These are phyloP conservation scores for Microcebus murinus DNA, from an alignment of 2,113 vertebrate genomes.

Conservation along the genomic window DNA sequence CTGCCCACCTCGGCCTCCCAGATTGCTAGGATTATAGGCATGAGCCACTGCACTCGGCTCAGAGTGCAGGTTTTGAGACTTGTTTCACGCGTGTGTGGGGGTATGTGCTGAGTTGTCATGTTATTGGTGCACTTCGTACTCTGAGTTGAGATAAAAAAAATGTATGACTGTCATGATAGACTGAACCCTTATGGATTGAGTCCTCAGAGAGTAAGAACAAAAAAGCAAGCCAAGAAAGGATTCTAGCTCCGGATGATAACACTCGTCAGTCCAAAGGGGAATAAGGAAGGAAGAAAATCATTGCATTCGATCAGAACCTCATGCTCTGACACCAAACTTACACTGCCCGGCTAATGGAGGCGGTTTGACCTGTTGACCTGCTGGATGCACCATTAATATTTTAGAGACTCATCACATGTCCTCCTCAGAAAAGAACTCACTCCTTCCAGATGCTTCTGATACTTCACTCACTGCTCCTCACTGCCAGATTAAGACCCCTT, in stretches of 20 bases:
- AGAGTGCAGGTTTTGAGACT: not conserved
- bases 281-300: not conserved
- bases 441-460: not conserved
- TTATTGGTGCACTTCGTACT: not conserved
- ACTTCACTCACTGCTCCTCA: not conserved
- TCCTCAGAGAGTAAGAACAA: not conserved
- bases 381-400: not conserved
- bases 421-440: not conserved
- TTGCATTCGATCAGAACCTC: not conserved
- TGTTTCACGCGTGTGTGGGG: not conserved
- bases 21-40: too few species aligned
- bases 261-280: not conserved
- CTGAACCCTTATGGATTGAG: not conserved
- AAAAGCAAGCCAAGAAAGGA: not conserved
- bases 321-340: not conserved
- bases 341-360: not conserved
- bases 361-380: not conserved
- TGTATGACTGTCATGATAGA: not conserved
- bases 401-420: not conserved
- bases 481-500: not conserved
- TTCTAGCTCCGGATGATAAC: not conserved
- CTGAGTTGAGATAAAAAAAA: not conserved
- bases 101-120: rapidly evolving
- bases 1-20: too few species aligned
- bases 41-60: too few species aligned